These are phyloP conservation scores for Pseudolaguvia tuberculata DNA, from an alignment of 2,113 vertebrate species.

Conservation along the genomic window DNA sequence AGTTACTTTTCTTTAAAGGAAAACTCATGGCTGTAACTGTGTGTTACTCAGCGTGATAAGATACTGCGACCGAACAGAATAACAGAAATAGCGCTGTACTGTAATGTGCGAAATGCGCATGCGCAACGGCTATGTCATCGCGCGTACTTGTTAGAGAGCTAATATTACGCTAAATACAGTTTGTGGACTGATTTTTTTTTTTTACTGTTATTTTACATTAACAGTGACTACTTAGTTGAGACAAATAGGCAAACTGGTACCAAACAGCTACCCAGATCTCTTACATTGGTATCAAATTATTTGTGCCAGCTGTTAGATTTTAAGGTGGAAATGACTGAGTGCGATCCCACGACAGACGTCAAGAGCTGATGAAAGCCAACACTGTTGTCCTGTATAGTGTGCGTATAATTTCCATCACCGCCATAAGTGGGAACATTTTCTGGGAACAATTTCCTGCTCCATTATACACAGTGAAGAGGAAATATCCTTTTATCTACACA, in stretches of 20 bases:
- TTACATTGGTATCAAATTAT: background rate
- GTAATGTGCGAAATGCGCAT: background rate
- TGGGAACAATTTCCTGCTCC: background rate
- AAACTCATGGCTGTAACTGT: background rate
- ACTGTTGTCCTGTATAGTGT: background rate
- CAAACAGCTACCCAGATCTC: background rate
- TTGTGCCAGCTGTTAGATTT: constrained; percentile 39
- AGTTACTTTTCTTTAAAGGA: too few species aligned
- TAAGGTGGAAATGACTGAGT: constrained; percentile 3
- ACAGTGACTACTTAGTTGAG: background rate
- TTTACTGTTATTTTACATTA: constrained; percentile 24
- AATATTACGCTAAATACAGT: background rate
- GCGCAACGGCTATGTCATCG: background rate
- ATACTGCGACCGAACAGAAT: constrained; percentile 22
- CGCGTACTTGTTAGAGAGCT: background rate
- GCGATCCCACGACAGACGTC: constrained; percentile 40
- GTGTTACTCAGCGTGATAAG: background rate
- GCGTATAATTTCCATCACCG: background rate
- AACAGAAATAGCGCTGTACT: constrained; percentile 14
- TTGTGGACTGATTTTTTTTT: background rate
- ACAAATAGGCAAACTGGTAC: background rate
- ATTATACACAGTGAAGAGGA: background rate
- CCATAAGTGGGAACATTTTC: background rate
- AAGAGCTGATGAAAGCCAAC: constrained; percentile 31
- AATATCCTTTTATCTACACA: too few species aligned